Percentiles rank a stretch among this genome's conserved stretches.
These are phyloP conservation scores for Agrotis ipsilon DNA, from an alignment of 2,888 invertebrate species.

Conservation along the genomic window DNA sequence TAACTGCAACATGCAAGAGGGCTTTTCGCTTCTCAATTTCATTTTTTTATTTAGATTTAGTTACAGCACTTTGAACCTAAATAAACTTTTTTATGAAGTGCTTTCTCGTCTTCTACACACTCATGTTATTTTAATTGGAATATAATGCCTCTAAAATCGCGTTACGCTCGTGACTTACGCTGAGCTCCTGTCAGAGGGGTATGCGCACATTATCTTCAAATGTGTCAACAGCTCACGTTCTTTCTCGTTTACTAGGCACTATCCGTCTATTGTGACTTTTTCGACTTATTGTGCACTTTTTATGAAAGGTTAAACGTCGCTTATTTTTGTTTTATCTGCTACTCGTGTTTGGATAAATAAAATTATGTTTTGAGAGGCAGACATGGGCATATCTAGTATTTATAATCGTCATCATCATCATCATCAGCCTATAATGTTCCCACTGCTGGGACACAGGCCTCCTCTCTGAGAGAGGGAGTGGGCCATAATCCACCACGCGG, in stretches of 20 bases:
- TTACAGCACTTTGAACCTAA: no score
- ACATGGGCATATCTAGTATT: no score
- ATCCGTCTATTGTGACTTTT: conserved; percentile 80
- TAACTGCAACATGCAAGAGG: no score
- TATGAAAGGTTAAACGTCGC: conserved; percentile 64
- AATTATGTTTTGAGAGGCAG: not conserved
- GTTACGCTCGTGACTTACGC: conserved; percentile 61
- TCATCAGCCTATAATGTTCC: no score
- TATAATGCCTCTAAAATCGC: not conserved
- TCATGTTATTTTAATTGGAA: not conserved
- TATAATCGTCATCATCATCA: no score
- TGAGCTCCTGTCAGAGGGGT: conserved; percentile 75
- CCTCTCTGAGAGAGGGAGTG: no score
- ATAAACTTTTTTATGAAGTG: no score
- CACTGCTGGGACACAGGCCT: no score
- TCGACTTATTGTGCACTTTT: conserved; percentile 75
- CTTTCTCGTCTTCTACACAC: no score
- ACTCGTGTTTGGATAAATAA: conserved; percentile 26
- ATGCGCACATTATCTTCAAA: conserved; percentile 90
- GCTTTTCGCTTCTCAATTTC: no score
- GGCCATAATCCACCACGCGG: no score
- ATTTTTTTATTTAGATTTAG: no score
- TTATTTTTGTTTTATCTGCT: conserved; percentile 43
- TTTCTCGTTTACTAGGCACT: conserved; percentile 83
- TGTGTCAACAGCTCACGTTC: conserved; percentile 89